Conservation (phyloP, 1,140 invertebrate species). For the Augochlora pura region DNA sequence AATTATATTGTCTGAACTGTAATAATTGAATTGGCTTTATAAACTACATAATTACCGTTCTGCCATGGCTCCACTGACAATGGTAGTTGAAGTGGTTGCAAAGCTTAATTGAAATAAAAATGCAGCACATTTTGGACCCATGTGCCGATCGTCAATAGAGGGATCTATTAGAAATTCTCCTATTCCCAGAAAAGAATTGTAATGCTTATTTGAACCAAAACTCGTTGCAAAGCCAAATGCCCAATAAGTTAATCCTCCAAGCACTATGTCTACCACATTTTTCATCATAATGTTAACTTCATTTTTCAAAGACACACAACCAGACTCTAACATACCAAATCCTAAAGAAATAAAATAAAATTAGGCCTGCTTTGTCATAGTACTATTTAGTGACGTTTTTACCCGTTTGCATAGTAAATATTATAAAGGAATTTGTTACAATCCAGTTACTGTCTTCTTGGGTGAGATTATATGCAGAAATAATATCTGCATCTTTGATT, state of each 20-base stretch:
- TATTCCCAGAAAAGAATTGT: constrained; percentile 88
- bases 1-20: constrained; percentile 32
- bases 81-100: constrained; percentile 94
- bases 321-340: constrained; percentile 95
- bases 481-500: constrained; percentile 47
- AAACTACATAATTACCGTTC: constrained; percentile 83
- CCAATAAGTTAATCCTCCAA: constrained; percentile 97
- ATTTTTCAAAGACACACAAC: constrained; percentile 95
- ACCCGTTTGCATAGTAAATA: constrained; percentile 99
- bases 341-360: constrained; percentile 79
- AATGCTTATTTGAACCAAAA: constrained; percentile 87
- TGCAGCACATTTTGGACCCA: constrained; percentile 89
- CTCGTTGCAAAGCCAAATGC: constrained; percentile 95
- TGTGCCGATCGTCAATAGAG: constrained; percentile 83
- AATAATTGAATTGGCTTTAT: neutral
- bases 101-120: constrained; percentile 94
- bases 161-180: constrained; percentile 86
- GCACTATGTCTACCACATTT: constrained; percentile 94
- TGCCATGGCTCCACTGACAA: constrained; percentile 94
- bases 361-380: no score
- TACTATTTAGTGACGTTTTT: constrained; percentile 30
- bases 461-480: constrained; percentile 80
- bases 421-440: constrained; percentile 95
- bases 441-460: constrained; percentile 96
- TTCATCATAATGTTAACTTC: constrained; percentile 99